These are phyloP conservation scores for Azemiops feae DNA, from an alignment of 2,113 vertebrate species.

Conservation along the genomic window DNA sequence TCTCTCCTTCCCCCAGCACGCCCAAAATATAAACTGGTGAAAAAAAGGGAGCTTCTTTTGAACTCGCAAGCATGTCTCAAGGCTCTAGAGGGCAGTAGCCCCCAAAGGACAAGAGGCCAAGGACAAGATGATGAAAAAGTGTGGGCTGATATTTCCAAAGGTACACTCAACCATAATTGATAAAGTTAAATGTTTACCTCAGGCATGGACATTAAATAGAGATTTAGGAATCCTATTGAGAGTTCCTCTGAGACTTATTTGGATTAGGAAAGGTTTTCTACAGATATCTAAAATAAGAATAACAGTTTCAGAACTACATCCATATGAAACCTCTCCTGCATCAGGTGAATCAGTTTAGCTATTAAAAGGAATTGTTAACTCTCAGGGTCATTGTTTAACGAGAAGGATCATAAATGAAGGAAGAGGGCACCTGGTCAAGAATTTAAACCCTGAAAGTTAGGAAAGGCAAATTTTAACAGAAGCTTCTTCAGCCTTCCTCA, in stretches of 20 bases:
- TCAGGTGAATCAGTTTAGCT: background rate
- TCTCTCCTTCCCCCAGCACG: background rate
- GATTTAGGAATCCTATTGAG: background rate
- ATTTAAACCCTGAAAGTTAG: background rate
- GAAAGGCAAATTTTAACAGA: background rate
- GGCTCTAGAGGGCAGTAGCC: conserved; percentile 63
- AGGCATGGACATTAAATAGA: background rate
- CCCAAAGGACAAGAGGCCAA: background rate
- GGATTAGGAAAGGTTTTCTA: background rate
- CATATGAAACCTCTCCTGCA: background rate
- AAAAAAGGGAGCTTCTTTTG: conserved; percentile 13
- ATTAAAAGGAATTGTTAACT: background rate
- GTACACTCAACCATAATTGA: background rate
- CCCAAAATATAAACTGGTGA: background rate
- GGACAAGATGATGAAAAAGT: background rate
- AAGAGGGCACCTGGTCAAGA: background rate
- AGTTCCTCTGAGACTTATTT: background rate
- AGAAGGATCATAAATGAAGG: background rate
- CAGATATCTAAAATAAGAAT: background rate
- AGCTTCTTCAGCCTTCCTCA: background rate
- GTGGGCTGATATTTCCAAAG: background rate
- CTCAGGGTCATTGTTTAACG: background rate
- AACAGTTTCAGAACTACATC: background rate
- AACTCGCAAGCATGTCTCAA: background rate
- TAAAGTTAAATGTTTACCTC: rapidly evolving